These are phyloP conservation scores for Torymus aiolomorphi DNA, from an alignment of 2,888 invertebrate species.

Conservation along the genomic window DNA sequence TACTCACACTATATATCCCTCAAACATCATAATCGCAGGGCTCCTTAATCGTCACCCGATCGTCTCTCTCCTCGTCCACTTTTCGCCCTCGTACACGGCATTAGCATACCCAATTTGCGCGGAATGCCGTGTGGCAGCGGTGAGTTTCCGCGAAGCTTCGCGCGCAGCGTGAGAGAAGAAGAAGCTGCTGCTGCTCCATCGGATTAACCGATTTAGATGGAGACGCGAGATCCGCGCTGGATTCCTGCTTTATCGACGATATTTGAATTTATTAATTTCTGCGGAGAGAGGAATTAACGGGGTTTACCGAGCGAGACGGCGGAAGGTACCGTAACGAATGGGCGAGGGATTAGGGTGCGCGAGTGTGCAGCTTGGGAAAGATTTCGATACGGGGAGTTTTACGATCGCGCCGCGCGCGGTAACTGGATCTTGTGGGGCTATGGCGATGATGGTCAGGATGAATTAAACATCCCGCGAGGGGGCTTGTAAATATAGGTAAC, in stretches of 20 bases:
- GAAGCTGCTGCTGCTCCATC: too few relatives aligned
- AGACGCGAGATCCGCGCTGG: too few relatives aligned
- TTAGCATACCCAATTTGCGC: constrained; percentile 46
- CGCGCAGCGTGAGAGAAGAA: too few relatives aligned
- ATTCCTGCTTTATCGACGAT: background rate
- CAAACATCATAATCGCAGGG: background rate
- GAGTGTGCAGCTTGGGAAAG: background rate
- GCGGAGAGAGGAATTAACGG: background rate
- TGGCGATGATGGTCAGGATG: too few relatives aligned
- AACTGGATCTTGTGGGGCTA: too few relatives aligned
- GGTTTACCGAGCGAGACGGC: constrained; percentile 13
- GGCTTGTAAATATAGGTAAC: too few relatives aligned
- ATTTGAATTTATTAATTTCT: constrained; percentile 31
- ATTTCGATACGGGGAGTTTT: too few relatives aligned
- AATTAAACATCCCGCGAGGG: too few relatives aligned
- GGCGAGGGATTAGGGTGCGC: background rate
- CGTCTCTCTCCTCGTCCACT: too few relatives aligned
- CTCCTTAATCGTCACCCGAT: constrained; percentile 51
- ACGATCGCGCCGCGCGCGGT: too few relatives aligned
- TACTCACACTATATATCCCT: constrained; percentile 44
- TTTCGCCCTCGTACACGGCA: constrained; percentile 16
- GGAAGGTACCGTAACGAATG: constrained; percentile 17
- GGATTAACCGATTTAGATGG: too few relatives aligned
- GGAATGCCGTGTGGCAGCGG: background rate
- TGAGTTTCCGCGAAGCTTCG: too few relatives aligned